A percentile compares a stretch with the other conserved stretches of the same genome.
Conservation (phyloP, 2,888 invertebrate species). For the Caenorhabditis sinica region DNA sequence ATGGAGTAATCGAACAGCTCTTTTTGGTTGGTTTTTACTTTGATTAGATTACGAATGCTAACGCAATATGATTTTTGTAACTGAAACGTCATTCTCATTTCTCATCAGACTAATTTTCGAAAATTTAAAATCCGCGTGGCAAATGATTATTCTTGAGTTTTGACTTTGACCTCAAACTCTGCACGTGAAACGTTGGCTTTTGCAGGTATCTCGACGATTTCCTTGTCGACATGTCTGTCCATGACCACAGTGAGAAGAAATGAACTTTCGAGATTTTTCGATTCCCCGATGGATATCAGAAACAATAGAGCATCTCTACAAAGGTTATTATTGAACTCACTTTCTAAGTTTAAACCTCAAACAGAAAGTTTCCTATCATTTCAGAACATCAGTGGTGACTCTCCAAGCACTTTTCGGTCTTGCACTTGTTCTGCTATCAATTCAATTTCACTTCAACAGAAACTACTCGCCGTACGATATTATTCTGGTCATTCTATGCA, state of each 20-base stretch:
- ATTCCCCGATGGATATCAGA: slow-evolving; percentile 42
- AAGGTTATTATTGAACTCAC: slow-evolving; percentile 16
- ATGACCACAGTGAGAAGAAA: slow-evolving; percentile 43
- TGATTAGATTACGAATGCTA: slow-evolving; percentile 32
- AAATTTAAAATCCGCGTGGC: slow-evolving; percentile 21
- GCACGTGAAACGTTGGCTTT: background rate
- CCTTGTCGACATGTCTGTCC: slow-evolving; percentile 41
- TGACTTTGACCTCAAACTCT: slow-evolving; percentile 21
- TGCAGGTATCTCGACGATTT: slow-evolving; percentile 53
- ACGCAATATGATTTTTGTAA: slow-evolving; percentile 36
- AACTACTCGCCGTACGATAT: slow-evolving; percentile 57
- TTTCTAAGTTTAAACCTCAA: background rate
- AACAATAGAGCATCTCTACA: slow-evolving; percentile 43
- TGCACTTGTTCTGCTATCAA: slow-evolving; percentile 43
- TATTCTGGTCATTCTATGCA: slow-evolving; percentile 48
- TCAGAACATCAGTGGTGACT: slow-evolving; percentile 56
- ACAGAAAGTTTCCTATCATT: slow-evolving; percentile 19
- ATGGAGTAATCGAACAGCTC: slow-evolving; percentile 38
- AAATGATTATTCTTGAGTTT: background rate
- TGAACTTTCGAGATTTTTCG: slow-evolving; percentile 57
- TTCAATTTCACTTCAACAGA: slow-evolving; percentile 48
- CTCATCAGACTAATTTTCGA: slow-evolving; percentile 27
- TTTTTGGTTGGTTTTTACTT: slow-evolving; percentile 48
- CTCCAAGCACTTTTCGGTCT: slow-evolving; percentile 54
- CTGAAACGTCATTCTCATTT: slow-evolving; percentile 35